Base-by-base conservation (phyloP, 2,113 vertebrate genomes). In the Uropsilus gracilis region DNA sequence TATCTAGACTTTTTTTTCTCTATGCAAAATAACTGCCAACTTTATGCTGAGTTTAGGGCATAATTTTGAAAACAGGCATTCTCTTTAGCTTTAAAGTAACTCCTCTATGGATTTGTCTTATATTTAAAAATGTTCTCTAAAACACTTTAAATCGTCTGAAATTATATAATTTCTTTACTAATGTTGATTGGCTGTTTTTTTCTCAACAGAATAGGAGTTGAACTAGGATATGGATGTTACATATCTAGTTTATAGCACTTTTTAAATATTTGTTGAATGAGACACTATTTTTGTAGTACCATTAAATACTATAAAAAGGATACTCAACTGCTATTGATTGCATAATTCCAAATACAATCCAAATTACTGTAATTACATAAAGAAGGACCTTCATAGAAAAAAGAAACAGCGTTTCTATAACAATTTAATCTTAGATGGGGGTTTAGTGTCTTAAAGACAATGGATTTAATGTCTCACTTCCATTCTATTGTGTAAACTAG, bases 281-380 rank as follows among this genome's bases (percentile, higher is more conserved):
- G 59, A 50, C 39, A 50, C 28, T 71, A 66, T 55, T 57, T 75
- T 30, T 88, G 37, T 68, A 61, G 30, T 61, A 73, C 37, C 37
- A 57, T 53, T 20, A 90, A 55, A 66, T 80, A 63, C 42, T 86
- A 18, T 82, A 87, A 68, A 69, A 69, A 90, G 50, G n/a, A 11
- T 14, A 53, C 6, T 81, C 50, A 82, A n/a, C 53, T 94, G 26
- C 44, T 44, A 17, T 63, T 72, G 90, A 85, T 18, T 76, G 20
- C 61, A 7, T 83, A 46, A 46, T 90, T 90, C 75, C 37, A 55
- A 86, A 82, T 75, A 68, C 1, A 5, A 11, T 81, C 50, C 48
- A 90, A 66, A 86, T 64, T 75, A 68, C 71, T 90, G n/a, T n/a
- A 81, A 32, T 86, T 80, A 55, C 28, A 46, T 72, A 57, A 80